Evolutionary conservation across 2,888 invertebrate genomes (phyloP), one percentile per base, ranked within the genome.

Genomic region (Romanomermis culicivorax): DNA sequence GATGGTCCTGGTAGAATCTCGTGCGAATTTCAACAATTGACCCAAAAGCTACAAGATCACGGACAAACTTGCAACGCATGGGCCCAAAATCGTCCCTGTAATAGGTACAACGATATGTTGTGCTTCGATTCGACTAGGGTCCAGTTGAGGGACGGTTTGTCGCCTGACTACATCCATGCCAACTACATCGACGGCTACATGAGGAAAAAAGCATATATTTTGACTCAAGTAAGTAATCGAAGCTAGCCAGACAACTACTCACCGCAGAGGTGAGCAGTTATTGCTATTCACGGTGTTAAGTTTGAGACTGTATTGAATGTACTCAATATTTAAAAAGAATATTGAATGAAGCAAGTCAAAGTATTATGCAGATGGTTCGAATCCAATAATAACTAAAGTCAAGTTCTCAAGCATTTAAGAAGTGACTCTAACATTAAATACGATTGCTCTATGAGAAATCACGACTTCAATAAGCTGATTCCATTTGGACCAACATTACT

Each of bases 61-160:
- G 29, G 26, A 17, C 17, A 26, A 2, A 54, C 54, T 2, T 54
- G 17, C 45, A 26, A 55, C 7, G 56, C 42, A 36, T 43, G 29
- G 23, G 24, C 27, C 23, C 17, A 30, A 26, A 27, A 57, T 30
- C 26, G 49, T 2, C 4, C 17, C 2, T 25, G 24, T 20, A 57
- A 57, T 36, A 53, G 57, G 20, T 57, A 58, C 36, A 29, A 42
- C 24, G 57, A 57, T 42, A 57, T 57, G 30, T 7, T 24, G 14
- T 53, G 56, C 50, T 57, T 29, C 57, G 57, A 57, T 47, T 25
- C 29, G 2, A 54, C 56, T 24, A 48, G 57, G 14, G 57, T 57
- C 24, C 11, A 42, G 14, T 2, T 57, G 4, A 47, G 36, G 1
- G 45, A 25, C 43, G 25, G 48, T 4, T 25, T 47, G 2, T 17